Conservation (phyloP, 2,113 vertebrate genomes). For the Butorides virescens region DNA sequence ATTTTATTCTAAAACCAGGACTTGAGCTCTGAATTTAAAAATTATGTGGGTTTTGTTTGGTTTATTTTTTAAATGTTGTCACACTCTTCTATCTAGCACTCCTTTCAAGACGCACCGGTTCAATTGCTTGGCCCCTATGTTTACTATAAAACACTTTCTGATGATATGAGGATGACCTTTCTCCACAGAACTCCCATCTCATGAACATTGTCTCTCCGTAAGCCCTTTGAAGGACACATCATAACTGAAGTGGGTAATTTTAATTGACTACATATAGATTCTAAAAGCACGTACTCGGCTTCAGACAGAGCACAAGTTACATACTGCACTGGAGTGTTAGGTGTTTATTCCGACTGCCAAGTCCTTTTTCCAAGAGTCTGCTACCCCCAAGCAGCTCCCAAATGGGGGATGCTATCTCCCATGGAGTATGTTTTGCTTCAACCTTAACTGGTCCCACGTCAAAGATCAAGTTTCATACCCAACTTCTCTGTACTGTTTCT, state of each 20-base stretch:
- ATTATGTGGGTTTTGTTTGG: not conserved
- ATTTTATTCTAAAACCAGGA: not conserved
- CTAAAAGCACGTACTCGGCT: not conserved
- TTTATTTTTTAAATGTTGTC: not conserved
- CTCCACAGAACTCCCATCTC: not conserved
- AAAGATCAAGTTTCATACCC: not conserved
- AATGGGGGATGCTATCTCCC: not conserved
- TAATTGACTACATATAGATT: not conserved
- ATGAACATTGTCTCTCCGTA: not conserved
- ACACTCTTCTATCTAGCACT: not conserved
- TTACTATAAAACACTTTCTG: not conserved
- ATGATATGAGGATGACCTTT: not conserved
- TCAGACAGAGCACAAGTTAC: not conserved
- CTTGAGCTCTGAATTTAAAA: not conserved
- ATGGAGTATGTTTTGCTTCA: not conserved
- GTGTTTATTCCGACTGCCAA: not conserved
- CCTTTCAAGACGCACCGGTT: not conserved
- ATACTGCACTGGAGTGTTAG: not conserved
- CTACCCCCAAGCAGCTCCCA: not conserved
- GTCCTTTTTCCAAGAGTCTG: not conserved
- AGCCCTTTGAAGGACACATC: not conserved
- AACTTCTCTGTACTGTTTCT: not conserved
- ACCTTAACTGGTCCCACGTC: not conserved
- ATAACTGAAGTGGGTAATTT: not conserved
- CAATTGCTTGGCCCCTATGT: not conserved